phyloP scores from a whole-genome alignment of 2,888 invertebrate species.

The Resseliella maxima region DNA sequence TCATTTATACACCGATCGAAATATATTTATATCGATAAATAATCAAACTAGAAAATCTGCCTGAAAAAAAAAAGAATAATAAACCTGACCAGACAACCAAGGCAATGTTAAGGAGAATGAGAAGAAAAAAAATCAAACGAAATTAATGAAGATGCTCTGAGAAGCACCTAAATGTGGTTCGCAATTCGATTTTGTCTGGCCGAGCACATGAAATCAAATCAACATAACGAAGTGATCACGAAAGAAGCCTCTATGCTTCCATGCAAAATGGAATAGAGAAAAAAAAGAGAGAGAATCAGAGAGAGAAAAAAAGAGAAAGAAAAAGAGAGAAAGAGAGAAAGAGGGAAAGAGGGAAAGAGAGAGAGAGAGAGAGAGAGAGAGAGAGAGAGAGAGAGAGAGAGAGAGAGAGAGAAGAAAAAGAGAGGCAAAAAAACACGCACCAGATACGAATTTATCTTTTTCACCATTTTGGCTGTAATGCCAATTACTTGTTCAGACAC shows the following conservation, averaged over 20 bases:
- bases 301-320: too few species aligned
- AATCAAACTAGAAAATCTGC: conserved; percentile 11
- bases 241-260: neutral
- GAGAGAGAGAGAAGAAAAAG: neutral
- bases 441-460: conserved; percentile 39
- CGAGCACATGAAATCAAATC: neutral
- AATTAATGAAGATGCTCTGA: conserved; percentile 45
- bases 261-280: neutral
- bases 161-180: neutral
- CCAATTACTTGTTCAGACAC: conserved; percentile 54
- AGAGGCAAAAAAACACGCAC: too few species aligned
- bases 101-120: too few species aligned
- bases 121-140: neutral
- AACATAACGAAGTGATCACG: neutral
- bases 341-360: neutral
- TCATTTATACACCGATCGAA: conserved; percentile 18
- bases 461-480: conserved; percentile 47
- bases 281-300: neutral
- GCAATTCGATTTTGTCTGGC: conserved; percentile 22
- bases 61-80: neutral
- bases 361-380: neutral
- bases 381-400: neutral
- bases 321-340: neutral
- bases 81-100: neutral
- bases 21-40: conserved; percentile 53